phyloP scores from a whole-genome alignment of 1,140 invertebrate species.

The Diorhabda sublineata region DNA sequence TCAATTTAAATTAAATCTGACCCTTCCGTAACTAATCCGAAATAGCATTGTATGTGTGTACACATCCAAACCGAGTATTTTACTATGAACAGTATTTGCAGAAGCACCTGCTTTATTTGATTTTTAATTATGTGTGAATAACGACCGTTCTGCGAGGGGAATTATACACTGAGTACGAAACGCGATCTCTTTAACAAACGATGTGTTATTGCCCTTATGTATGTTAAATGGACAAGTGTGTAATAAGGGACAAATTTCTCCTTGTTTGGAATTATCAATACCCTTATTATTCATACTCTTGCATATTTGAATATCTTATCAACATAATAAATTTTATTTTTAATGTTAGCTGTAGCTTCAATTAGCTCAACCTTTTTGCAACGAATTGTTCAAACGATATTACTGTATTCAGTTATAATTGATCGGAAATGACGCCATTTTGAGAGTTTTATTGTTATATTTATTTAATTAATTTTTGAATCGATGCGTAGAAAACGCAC shows the following conservation, averaged over 20 bases:
- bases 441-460: too few species aligned
- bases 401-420: too few species aligned
- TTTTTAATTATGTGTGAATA: conserved; percentile 40
- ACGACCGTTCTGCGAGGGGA: conserved; percentile 27
- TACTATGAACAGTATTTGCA: conserved; percentile 24
- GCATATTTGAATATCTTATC: not conserved
- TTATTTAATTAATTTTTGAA: too few species aligned
- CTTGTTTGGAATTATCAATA: not conserved
- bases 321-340: too few species aligned
- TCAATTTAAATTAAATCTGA: conserved; percentile 2
- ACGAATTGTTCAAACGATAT: too few species aligned
- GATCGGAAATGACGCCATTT: too few species aligned
- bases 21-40: not conserved
- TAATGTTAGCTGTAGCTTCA: too few species aligned
- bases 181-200: not conserved
- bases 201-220: not conserved
- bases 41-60: not conserved
- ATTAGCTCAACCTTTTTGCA: too few species aligned
- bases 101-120: conserved; percentile 41
- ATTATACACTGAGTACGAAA: conserved; percentile 25
- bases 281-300: not conserved
- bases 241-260: not conserved
- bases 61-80: not conserved
- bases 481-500: too few species aligned
- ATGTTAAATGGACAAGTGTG: not conserved